These are phyloP conservation scores for Sitta europaea DNA, from an alignment of 2,113 vertebrate species.

Conservation along the genomic window DNA sequence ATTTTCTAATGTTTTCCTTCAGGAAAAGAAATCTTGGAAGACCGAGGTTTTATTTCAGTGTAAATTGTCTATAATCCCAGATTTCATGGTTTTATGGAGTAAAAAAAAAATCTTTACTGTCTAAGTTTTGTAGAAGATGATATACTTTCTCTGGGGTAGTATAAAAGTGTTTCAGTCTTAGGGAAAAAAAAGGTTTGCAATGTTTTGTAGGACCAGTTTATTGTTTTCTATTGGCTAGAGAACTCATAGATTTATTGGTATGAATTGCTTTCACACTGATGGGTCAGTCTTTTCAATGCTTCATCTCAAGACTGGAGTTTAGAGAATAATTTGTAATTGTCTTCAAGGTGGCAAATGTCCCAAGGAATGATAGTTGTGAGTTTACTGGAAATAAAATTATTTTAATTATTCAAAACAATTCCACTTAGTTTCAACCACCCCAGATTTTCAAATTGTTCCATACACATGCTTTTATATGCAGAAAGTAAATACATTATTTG, in stretches of 20 bases:
- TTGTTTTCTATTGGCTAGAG: not conserved
- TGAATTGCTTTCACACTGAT: not conserved
- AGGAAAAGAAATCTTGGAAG: not conserved
- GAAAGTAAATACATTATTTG: slow-evolving; percentile 2
- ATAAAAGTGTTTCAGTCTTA: not conserved
- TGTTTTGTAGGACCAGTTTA: not conserved
- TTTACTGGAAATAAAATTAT: slow-evolving; percentile 1
- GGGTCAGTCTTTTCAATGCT: not conserved
- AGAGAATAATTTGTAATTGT: not conserved
- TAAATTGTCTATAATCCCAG: not conserved
- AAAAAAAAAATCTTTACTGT: not conserved
- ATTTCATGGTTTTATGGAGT: not conserved
- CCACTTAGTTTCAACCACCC: not conserved
- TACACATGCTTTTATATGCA: not conserved
- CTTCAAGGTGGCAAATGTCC: not conserved
- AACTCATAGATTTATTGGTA: not conserved
- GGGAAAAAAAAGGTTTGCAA: not conserved
- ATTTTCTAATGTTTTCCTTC: not conserved
- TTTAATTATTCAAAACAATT: not conserved
- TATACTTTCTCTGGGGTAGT: not conserved
- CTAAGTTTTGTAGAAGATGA: not conserved
- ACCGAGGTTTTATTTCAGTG: not conserved
- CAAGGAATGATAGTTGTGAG: not conserved
- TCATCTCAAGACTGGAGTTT: not conserved
- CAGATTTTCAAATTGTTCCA: not conserved